Evolutionary conservation across 2,888 invertebrate genomes (phyloP).

Genomic region (Chaitophorus viminalis): DNA sequence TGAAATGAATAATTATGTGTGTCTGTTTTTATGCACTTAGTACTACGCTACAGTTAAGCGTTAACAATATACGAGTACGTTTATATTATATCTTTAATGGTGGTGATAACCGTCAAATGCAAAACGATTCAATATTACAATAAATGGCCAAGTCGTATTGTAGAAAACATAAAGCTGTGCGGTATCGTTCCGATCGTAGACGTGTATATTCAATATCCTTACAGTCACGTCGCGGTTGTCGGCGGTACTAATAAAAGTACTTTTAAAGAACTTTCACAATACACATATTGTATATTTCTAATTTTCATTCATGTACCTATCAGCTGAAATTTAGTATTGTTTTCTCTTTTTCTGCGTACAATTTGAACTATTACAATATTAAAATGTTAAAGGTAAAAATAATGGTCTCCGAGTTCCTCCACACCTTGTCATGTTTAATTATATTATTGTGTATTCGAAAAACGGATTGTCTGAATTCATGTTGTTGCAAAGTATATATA

Average conservation of each 20-base stretch:
- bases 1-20: no score
- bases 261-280: constrained; percentile 26
- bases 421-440: background rate
- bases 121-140: no score
- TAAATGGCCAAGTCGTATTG: background rate
- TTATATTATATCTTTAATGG: background rate
- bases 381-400: background rate
- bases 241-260: background rate
- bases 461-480: background rate
- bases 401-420: background rate
- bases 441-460: background rate
- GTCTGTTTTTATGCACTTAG: no score
- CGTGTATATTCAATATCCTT: background rate
- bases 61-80: background rate
- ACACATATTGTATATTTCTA: constrained; percentile 10
- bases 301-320: background rate
- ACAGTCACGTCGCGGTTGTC: background rate
- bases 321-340: background rate
- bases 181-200: constrained; percentile 15
- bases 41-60: background rate
- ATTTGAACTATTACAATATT: background rate
- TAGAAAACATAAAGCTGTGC: background rate
- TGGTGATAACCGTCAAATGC: no score
- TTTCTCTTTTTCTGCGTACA: constrained; percentile 5
- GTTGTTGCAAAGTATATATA: background rate